Base-by-base conservation (phyloP, 2,113 vertebrate genomes). In the Kryptolebias marmoratus region DNA sequence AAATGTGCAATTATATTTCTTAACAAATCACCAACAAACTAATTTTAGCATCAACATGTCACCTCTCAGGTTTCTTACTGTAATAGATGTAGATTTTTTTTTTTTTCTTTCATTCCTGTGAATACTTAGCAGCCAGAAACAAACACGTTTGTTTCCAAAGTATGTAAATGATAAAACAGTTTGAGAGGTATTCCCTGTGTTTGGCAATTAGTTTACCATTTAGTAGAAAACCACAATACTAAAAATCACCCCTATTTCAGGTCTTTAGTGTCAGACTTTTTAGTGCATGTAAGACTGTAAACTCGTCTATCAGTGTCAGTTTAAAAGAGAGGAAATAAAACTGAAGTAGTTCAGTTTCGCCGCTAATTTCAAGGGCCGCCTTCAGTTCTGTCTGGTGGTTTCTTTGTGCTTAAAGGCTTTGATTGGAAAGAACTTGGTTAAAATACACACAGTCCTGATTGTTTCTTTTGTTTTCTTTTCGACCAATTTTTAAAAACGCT, bases 1-100 rank as follows among this genome's bases (percentile, higher is more conserved):
- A 73, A 87, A 72, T 75, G 55, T 61, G 28, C 45, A 49, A 62
- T 64, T 82, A 65, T 66, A 48, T 47, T 68, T 49, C 18, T 53
- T 22, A 79, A 52, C 50, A 64, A 6, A 2, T 52, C 39, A 45
- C 64, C 11, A 8, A 39, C 36, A 68, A 10, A 50, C 31, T 15
- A 30, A 64, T 52, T 3, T 22, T 22, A 22, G 22, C 22, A 22
- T 22, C 22, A 22, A 22, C 22, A 22, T 22, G 22, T 22, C 22
- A 22, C 22, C 16, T 9, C 27, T 8, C 59, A 62, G 15, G 4
- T 14, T 27, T 13, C 11, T 52, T 8, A 12, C 2, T 36, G 1
- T n/a, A 22, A n/a, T 22, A 9, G 15, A 44, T 13, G 4, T 31
- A 45, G 2, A 39, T 14, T 11, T 30, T 16, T 64, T 14, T 73